A percentile compares a stretch with the other conserved stretches of the same genome.
Evolutionary conservation across 2,113 vertebrate genomes (phyloP).

Genomic region (Chroicocephalus ridibundus): DNA sequence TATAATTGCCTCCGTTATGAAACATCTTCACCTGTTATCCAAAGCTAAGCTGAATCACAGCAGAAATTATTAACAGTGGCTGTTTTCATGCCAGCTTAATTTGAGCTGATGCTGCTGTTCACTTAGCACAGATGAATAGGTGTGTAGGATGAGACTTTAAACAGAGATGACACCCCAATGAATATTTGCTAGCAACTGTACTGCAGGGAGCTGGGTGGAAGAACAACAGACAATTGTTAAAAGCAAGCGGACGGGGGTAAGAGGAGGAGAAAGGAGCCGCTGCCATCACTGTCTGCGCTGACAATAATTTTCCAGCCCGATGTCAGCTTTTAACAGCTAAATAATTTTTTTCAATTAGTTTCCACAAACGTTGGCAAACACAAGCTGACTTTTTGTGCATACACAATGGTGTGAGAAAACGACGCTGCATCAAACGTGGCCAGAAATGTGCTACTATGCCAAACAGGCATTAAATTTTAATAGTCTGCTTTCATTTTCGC

Average conservation of each 20-base stretch:
- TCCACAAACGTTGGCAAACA: conserved; percentile 66
- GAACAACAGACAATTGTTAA: conserved; percentile 59
- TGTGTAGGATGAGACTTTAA: conserved; percentile 73
- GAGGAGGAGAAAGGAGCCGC: conserved; percentile 9
- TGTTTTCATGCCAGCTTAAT: conserved; percentile 81
- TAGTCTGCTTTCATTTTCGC: conserved; percentile 73
- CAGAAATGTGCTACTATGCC: conserved; percentile 54
- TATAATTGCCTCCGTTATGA: conserved; percentile 79
- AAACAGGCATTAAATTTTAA: conserved; percentile 78
- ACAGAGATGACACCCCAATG: conserved; percentile 75
- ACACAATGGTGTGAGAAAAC: conserved; percentile 29
- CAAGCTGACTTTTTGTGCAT: conserved; percentile 47
- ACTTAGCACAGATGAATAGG: conserved; percentile 78
- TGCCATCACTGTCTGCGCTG: conserved; percentile 5
- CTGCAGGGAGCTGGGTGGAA: conserved; percentile 53
- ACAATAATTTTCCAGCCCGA: conserved; percentile 47
- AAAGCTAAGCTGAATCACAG: conserved; percentile 76
- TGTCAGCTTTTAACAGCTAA: conserved; percentile 66
- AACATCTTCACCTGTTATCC: conserved; percentile 83
- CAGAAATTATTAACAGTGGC: conserved; percentile 80
- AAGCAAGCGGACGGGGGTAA: not conserved
- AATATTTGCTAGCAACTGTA: conserved; percentile 68
- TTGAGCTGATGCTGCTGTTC: conserved; percentile 75
- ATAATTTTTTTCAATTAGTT: conserved; percentile 73
- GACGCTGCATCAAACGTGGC: conserved; percentile 43